phyloP scores from a whole-genome alignment of 2,797 vertebrate genomes.

The Siniperca undulata region DNA sequence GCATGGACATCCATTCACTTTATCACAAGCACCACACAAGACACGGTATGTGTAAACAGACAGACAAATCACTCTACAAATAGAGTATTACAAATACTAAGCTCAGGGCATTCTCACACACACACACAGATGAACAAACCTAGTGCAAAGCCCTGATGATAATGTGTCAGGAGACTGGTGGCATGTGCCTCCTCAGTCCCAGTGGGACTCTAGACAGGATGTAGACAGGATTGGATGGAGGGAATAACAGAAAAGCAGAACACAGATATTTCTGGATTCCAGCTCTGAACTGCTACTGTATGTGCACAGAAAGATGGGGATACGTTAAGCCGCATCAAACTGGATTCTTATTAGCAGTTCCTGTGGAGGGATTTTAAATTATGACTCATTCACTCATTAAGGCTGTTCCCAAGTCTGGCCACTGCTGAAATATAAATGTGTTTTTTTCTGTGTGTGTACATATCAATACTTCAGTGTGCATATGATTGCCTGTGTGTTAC shows the following conservation, averaged over 20 bases:
- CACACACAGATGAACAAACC: not conserved
- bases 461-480: conserved; percentile 37
- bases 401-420: conserved; percentile 63
- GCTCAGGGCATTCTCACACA: conserved; percentile 3
- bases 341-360: conserved; percentile 64
- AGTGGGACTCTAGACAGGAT: conserved; percentile 44
- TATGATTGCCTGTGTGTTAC: conserved; percentile 29
- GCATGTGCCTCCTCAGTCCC: conserved; percentile 57
- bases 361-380: conserved; percentile 62
- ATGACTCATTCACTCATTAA: conserved; percentile 79
- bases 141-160: conserved; percentile 18
- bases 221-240: conserved; percentile 48
- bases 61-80: conserved; percentile 2
- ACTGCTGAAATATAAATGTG: conserved; percentile 53
- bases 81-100: conserved; percentile 7
- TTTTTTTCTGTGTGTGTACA: conserved; percentile 10
- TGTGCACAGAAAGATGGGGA: conserved; percentile 42
- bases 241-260: conserved; percentile 54
- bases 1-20: not conserved
- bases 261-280: conserved; percentile 65
- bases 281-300: conserved; percentile 41
- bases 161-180: conserved; percentile 53
- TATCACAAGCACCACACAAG: not conserved
- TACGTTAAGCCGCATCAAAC: conserved; percentile 53
- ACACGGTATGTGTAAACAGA: not conserved